Percentiles rank a stretch among this genome's conserved stretches.
Conservation (phyloP, 2,113 vertebrate genomes). For the Podiceps cristatus region DNA sequence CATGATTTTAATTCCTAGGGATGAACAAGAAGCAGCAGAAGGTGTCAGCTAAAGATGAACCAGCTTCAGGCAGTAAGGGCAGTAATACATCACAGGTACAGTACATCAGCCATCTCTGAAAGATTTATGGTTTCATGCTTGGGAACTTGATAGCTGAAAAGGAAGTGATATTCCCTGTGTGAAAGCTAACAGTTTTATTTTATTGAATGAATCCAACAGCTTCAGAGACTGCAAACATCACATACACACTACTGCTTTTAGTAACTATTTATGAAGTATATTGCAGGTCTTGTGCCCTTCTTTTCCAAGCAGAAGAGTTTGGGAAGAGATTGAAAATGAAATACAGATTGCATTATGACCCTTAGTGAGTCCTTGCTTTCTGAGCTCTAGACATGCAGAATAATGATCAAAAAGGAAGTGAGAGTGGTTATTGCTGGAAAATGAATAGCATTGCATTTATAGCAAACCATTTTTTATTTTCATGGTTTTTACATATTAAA, state of each 20-base stretch:
- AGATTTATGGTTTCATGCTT: background rate
- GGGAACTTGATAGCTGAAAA: background rate
- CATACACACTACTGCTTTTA: background rate
- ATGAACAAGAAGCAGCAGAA: constrained; percentile 95
- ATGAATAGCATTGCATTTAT: background rate
- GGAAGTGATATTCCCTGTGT: background rate
- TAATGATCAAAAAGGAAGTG: background rate
- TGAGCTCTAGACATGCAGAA: background rate
- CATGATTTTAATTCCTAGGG: constrained; percentile 76
- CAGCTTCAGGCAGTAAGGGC: constrained; percentile 84
- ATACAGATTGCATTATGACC: background rate
- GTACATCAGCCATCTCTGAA: background rate
- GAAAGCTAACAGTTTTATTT: background rate
- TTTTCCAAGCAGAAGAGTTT: background rate
- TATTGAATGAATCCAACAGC: background rate
- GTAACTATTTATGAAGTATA: background rate
- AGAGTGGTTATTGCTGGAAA: background rate
- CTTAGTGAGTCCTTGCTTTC: background rate
- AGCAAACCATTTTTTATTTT: background rate
- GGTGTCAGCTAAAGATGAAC: constrained; percentile 88
- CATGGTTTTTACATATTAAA: background rate
- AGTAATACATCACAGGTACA: constrained; percentile 84
- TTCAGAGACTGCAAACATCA: background rate
- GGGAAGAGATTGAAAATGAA: background rate
- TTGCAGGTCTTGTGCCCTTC: background rate